Evolutionary conservation across 2,797 vertebrate species (phyloP), one percentile per base, ranked within the genome.

Genomic region (Prunella strophiata): DNA sequence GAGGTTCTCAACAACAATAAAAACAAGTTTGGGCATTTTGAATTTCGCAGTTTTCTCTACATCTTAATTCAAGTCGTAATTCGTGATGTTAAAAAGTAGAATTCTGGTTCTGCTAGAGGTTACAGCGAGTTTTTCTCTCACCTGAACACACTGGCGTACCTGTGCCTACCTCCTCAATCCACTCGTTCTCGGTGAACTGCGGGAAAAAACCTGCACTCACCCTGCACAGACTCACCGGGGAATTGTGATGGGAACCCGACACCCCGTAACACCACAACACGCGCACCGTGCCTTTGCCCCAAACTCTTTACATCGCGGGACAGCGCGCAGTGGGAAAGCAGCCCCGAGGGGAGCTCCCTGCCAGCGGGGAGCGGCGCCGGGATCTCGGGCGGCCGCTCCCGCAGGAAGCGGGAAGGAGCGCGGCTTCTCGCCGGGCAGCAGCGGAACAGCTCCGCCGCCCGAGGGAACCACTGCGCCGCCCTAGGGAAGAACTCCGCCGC

Each of bases 231-330:
- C 47, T n/a, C 23, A 14, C 4, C 7, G 21, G 10, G 22, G 40
- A 65, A 54, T 7, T 5, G 22, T 1, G 26, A 48, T 2, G 50
- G 61, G 36, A 71, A 23, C 40, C 36, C 36, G 36, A 36, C 36
- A 36, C 36, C 17, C 30, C 43, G 52, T 17, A n/a, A 13, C 3
- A 29, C 3, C 12, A 48, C 25, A 27, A 27, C 48, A 2, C 0
- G 23, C 0, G 42, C 48, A 1, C 3, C 3, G 36, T 3, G 58
- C 16, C 47, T 45, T 61, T 15, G 16, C 50, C 22, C 25, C 8
- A 14, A 21, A 5, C 9, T 12, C 45, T 29, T 27, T 4, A 5
- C 0, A 5, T 2, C 2, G 16, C 18, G 9, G 70, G 30, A 18
- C 32, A 2, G 65, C 13, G n/a, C 78, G 3, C 26, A 4, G 38